These are phyloP conservation scores for Urophycis tenuis DNA, from an alignment of 2,797 vertebrate species.

Conservation along the genomic window DNA sequence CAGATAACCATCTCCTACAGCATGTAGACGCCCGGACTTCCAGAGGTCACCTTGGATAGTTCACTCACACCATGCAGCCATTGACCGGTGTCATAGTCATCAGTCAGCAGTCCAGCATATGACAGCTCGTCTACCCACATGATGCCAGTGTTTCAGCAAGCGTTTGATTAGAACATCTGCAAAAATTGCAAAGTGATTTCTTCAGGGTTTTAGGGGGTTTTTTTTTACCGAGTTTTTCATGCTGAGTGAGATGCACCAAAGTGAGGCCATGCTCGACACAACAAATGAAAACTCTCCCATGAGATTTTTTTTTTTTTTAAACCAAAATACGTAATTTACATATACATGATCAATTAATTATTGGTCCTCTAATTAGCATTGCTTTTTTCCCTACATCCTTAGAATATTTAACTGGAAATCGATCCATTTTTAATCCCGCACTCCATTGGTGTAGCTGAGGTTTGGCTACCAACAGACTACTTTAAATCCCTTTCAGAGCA, in stretches of 20 bases:
- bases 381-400: slow-evolving; percentile 51
- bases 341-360: slow-evolving; percentile 59
- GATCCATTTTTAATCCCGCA: slow-evolving; percentile 57
- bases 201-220: not conserved
- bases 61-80: slow-evolving; percentile 49
- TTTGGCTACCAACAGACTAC: slow-evolving; percentile 38
- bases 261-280: slow-evolving; percentile 37
- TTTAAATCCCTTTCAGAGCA: slow-evolving; percentile 19
- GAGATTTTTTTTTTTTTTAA: slow-evolving; percentile 44
- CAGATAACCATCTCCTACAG: slow-evolving; percentile 21
- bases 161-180: slow-evolving; percentile 31
- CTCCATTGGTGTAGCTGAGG: slow-evolving; percentile 34
- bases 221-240: slow-evolving; percentile 17
- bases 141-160: slow-evolving; percentile 21
- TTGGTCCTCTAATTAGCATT: slow-evolving; percentile 52
- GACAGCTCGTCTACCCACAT: slow-evolving; percentile 35
- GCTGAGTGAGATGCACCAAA: slow-evolving; percentile 12
- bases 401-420: slow-evolving; percentile 57
- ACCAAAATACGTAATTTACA: slow-evolving; percentile 56
- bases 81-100: slow-evolving; percentile 34
- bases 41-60: slow-evolving; percentile 69
- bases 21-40: slow-evolving; percentile 58
- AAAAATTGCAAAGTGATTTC: slow-evolving; percentile 38
- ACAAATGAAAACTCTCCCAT: slow-evolving; percentile 28
- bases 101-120: slow-evolving; percentile 39